Conservation (phyloP, 1,140 invertebrate genomes). For the Belonocnema kinseyi region DNA sequence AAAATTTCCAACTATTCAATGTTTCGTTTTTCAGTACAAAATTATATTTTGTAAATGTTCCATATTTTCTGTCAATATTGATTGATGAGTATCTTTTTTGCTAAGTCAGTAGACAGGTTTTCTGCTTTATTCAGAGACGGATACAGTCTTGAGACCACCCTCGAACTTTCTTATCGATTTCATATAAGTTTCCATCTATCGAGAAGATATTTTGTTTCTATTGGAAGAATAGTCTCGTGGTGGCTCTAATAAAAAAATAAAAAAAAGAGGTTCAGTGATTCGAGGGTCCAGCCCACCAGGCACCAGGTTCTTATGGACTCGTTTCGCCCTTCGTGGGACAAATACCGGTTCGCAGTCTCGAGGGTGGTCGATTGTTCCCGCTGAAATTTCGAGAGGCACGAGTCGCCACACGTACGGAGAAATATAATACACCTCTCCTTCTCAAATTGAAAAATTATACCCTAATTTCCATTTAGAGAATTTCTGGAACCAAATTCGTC, state of each 20-base stretch:
- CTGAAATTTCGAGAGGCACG: conserved; percentile 46
- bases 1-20: too few relatives aligned
- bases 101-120: not conserved
- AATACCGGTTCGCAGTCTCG: conserved; percentile 12
- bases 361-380: conserved; percentile 47
- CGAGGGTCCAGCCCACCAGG: not conserved
- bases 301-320: conserved; percentile 3
- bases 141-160: not conserved
- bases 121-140: not conserved
- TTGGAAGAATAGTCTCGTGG: not conserved
- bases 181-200: conserved; percentile 6
- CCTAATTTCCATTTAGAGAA: too few relatives aligned
- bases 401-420: conserved; percentile 12
- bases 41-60: too few relatives aligned
- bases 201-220: conserved; percentile 4
- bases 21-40: too few relatives aligned
- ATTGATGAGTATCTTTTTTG: not conserved
- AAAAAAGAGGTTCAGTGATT: not conserved
- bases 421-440: not conserved
- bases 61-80: not conserved
- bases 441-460: too few relatives aligned
- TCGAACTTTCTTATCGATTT: conserved; percentile 1
- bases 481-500: too few relatives aligned
- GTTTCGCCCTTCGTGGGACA: conserved; percentile 5
- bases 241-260: too few relatives aligned